Evolutionary conservation across 2,113 vertebrate genomes (phyloP).

Genomic region (Pseudopodoces humilis): DNA sequence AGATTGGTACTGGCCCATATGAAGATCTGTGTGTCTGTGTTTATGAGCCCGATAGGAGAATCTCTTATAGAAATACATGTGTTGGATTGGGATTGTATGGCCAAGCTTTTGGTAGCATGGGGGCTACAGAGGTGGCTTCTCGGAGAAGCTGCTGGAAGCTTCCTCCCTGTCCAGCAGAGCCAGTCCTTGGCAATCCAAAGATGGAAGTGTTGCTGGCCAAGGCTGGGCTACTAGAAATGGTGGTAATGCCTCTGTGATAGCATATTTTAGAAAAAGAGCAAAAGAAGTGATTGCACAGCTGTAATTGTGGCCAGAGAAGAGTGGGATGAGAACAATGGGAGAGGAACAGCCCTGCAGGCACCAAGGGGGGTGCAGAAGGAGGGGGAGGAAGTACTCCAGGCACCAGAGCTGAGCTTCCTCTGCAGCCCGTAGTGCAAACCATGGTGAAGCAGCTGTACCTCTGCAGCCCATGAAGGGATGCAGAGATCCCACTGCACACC

Average conservation of each 20-base stretch:
- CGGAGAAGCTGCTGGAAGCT: background rate
- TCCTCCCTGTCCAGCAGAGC: background rate
- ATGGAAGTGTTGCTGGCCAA: background rate
- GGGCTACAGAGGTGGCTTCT: background rate
- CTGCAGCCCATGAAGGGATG: background rate
- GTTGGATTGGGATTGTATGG: background rate
- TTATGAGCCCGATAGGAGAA: background rate
- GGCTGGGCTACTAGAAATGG: background rate
- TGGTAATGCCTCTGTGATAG: background rate
- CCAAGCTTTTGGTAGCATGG: background rate
- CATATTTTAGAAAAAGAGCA: background rate
- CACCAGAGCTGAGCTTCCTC: rapidly evolving
- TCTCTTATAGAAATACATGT: background rate
- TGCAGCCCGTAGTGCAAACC: background rate
- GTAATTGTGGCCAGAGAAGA: background rate
- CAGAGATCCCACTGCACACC: background rate
- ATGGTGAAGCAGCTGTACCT: background rate
- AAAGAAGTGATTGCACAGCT: background rate
- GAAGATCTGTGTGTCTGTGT: background rate
- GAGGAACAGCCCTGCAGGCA: background rate
- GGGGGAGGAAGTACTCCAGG: background rate
- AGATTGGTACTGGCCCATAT: background rate
- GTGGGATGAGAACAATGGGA: background rate
- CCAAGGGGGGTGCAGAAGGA: background rate
- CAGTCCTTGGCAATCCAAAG: background rate